These are phyloP conservation scores for Ariolimax columbianus DNA, from an alignment of 2,888 invertebrate genomes.

Conservation along the genomic window DNA sequence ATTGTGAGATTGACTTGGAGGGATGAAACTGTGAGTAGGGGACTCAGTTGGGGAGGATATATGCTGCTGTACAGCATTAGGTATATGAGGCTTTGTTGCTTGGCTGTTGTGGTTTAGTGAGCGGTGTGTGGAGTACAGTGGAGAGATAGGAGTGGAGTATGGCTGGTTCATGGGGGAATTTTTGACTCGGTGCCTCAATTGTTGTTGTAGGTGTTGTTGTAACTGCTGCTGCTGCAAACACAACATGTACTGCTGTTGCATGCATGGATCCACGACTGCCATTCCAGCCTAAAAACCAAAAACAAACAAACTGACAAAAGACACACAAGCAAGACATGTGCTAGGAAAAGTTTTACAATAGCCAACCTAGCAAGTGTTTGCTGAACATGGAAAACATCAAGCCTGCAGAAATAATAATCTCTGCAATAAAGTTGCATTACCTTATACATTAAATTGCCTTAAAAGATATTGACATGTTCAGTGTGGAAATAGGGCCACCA, in stretches of 20 bases:
- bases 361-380: background rate
- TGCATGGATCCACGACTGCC: constrained; percentile 66
- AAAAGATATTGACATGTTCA: too few relatives aligned
- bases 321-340: constrained; percentile 45
- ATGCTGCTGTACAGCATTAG: constrained; percentile 32
- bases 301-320: constrained; percentile 46
- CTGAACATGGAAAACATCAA: background rate
- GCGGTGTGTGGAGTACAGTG: constrained; percentile 57
- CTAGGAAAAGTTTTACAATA: constrained; percentile 37
- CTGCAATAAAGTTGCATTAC: background rate
- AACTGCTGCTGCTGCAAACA: constrained; percentile 70
- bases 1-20: constrained; percentile 36
- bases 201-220: constrained; percentile 45
- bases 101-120: constrained; percentile 42
- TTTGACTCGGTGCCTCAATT: constrained; percentile 52
- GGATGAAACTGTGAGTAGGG: constrained; percentile 39
- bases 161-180: constrained; percentile 52
- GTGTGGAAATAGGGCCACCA: too few relatives aligned
- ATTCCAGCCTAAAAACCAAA: constrained; percentile 53
- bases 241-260: constrained; percentile 70
- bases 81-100: constrained; percentile 41
- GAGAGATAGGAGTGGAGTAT: constrained; percentile 49
- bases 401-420: background rate
- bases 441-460: too few relatives aligned
- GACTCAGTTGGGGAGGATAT: constrained; percentile 42